Conservation (phyloP, 2,888 invertebrate species). For the Agapetus fuscipes region DNA sequence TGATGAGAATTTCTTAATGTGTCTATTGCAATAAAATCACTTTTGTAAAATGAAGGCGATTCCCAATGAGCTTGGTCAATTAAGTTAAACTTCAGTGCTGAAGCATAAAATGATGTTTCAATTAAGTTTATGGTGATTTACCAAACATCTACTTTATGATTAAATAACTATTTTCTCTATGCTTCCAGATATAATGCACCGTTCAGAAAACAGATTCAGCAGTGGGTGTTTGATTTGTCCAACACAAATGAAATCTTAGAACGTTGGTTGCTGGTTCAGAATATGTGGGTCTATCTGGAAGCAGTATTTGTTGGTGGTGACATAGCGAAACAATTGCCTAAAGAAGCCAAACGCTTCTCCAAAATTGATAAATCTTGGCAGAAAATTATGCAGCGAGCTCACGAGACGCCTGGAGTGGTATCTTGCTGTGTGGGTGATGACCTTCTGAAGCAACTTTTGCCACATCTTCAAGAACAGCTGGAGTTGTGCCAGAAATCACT, state of each 20-base stretch:
- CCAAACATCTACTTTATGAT: neutral
- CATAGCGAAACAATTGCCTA: slow-evolving; percentile 95
- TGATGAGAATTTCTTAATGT: too few relatives aligned
- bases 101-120: too few relatives aligned
- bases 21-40: too few relatives aligned
- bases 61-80: too few relatives aligned
- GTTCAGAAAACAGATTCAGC: slow-evolving; percentile 91
- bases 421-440: slow-evolving; percentile 96
- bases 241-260: slow-evolving; percentile 95
- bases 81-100: too few relatives aligned
- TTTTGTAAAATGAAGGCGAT: too few relatives aligned
- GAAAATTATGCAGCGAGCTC: slow-evolving; percentile 94
- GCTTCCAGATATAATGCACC: slow-evolving; percentile 81
- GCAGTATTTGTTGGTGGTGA: slow-evolving; percentile 98
- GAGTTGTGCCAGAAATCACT: slow-evolving; percentile 95
- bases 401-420: slow-evolving; percentile 93
- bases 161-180: slow-evolving; percentile 1
- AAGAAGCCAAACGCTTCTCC: slow-evolving; percentile 87
- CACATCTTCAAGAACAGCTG: slow-evolving; percentile 90
- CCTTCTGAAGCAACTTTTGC: slow-evolving; percentile 78
- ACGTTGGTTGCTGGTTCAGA: slow-evolving; percentile 92
- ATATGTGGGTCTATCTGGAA: slow-evolving; percentile 97
- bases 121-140: too few relatives aligned
- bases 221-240: slow-evolving; percentile 89
- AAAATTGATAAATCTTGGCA: slow-evolving; percentile 99